phyloP scores from a whole-genome alignment of 2,797 vertebrate species.

The Ispidina lecontei region DNA sequence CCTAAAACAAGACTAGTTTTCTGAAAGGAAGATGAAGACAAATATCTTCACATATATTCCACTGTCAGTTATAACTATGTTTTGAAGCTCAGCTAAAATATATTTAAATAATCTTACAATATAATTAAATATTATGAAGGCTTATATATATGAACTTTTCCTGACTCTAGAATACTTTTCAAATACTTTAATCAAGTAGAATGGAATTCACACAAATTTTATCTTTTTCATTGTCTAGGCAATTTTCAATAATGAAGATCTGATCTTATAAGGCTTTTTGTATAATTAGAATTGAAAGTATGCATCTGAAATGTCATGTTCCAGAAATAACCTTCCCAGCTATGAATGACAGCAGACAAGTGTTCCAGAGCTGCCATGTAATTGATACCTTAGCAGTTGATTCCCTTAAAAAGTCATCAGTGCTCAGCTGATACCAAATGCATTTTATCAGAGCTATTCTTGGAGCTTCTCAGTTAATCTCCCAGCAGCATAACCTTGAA shows the following conservation, averaged over 20 bases:
- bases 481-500: constrained; percentile 84
- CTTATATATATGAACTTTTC: not conserved
- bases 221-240: not conserved
- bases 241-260: constrained; percentile 24
- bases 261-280: constrained; percentile 72
- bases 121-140: constrained; percentile 23
- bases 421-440: constrained; percentile 82
- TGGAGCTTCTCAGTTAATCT: constrained; percentile 82
- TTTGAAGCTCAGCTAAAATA: constrained; percentile 5
- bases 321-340: constrained; percentile 87
- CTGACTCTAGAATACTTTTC: not conserved
- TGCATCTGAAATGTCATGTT: constrained; percentile 86
- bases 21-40: not conserved
- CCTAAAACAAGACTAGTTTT: not conserved
- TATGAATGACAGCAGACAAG: constrained; percentile 91
- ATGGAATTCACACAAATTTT: not conserved
- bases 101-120: not conserved
- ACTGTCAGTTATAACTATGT: not conserved
- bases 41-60: not conserved
- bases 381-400: constrained; percentile 88
- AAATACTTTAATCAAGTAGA: not conserved
- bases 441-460: constrained; percentile 95
- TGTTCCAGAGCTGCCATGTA: constrained; percentile 88
- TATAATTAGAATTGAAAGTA: constrained; percentile 72
- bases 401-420: constrained; percentile 99